phyloP scores from a whole-genome alignment of 2,797 vertebrate species.

The Eospalax fontanierii region DNA sequence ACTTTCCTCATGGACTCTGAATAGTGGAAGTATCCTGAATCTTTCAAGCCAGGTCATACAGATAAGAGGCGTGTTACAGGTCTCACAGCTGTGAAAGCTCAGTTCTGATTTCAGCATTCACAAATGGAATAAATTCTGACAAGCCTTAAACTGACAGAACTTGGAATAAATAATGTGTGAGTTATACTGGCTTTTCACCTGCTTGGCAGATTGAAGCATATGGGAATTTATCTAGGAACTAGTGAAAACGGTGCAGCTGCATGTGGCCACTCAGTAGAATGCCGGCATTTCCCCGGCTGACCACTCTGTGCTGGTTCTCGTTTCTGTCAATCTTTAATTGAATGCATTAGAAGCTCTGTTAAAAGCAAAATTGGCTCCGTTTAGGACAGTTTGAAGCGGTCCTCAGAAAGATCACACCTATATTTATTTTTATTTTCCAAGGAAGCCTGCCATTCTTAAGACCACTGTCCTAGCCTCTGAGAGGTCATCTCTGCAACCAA shows the following conservation, averaged over 20 bases:
- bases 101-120: constrained; percentile 58
- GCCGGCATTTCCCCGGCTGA: not conserved
- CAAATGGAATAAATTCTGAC: constrained; percentile 64
- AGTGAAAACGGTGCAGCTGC: not conserved
- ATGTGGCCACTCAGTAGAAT: not conserved
- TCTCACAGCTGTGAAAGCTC: constrained; percentile 4
- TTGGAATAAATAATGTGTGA: constrained; percentile 86
- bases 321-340: not conserved
- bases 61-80: constrained; percentile 1
- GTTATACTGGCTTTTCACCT: constrained; percentile 54
- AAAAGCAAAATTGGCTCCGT: constrained; percentile 40
- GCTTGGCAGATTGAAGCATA: constrained; percentile 14
- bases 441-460: not conserved
- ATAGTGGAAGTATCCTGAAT: constrained; percentile 83
- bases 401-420: not conserved
- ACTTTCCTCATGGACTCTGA: constrained; percentile 96
- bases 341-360: constrained; percentile 7
- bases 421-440: not conserved
- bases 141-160: constrained; percentile 63
- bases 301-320: not conserved
- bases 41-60: not conserved
- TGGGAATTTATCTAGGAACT: not conserved
- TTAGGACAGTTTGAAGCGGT: constrained; percentile 8
- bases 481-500: not conserved
- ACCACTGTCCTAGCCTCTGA: not conserved